Conservation (phyloP, 1,140 invertebrate genomes). For the Drosophila lowei region DNA sequence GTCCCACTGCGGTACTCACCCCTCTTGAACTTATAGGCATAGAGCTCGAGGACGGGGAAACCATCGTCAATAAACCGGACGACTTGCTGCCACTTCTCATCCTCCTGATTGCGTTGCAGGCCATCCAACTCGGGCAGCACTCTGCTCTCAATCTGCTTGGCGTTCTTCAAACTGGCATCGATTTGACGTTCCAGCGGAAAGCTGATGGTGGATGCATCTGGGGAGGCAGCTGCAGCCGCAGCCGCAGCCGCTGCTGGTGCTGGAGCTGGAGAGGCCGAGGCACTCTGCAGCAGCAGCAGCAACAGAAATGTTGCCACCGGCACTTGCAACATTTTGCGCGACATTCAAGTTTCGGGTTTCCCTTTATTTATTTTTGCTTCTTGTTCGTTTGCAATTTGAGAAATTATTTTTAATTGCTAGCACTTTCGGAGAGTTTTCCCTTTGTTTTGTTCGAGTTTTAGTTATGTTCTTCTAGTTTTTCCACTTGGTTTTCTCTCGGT, state of each 20-base stretch:
- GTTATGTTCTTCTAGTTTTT: constrained; percentile 20
- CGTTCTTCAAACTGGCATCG: constrained; percentile 75
- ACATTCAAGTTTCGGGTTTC: constrained; percentile 59
- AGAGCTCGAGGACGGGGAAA: constrained; percentile 76
- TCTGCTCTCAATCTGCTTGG: constrained; percentile 80
- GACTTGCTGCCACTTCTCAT: constrained; percentile 80
- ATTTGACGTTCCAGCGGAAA: constrained; percentile 55
- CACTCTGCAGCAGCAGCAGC: constrained; percentile 47
- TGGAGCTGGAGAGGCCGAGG: constrained; percentile 22
- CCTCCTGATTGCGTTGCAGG: constrained; percentile 67
- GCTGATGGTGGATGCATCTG: constrained; percentile 41
- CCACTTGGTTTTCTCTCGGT: constrained; percentile 26
- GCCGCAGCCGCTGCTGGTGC: constrained; percentile 22
- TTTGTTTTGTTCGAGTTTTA: constrained; percentile 19
- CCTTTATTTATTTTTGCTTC: background rate
- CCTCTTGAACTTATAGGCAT: constrained; percentile 72
- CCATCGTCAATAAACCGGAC: constrained; percentile 79
- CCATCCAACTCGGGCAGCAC: constrained; percentile 72
- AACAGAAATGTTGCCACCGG: constrained; percentile 66
- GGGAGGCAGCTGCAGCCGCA: constrained; percentile 9
- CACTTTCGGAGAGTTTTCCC: constrained; percentile 56
- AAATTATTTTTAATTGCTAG: constrained; percentile 76
- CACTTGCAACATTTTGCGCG: constrained; percentile 78
- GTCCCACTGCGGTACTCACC: constrained; percentile 56
- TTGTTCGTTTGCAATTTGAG: constrained; percentile 36